Conservation (phyloP, 2,888 invertebrate species). For the Sabatieria punctata region DNA sequence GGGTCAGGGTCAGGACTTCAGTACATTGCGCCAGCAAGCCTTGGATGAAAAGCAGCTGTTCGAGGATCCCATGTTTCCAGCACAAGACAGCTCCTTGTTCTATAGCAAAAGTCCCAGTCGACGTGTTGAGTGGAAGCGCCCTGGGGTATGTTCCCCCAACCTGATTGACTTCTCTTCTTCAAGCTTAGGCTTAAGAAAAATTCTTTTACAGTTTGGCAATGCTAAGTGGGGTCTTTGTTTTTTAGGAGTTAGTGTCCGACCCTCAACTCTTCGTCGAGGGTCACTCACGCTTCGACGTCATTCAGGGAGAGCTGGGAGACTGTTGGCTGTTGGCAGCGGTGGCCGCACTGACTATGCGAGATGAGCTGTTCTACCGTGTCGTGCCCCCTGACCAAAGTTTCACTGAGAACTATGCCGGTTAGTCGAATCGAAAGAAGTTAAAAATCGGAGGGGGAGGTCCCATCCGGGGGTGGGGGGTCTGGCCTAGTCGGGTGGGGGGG, state of each 20-base stretch:
- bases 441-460: no score
- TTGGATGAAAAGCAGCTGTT: conserved; percentile 54
- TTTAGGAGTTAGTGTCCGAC: conserved; percentile 62
- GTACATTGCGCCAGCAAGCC: conserved; percentile 50
- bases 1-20: conserved; percentile 43
- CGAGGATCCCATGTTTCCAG: conserved; percentile 77
- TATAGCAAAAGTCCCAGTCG: conserved; percentile 67
- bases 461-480: no score
- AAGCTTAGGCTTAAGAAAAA: no score
- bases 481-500: no score
- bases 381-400: conserved; percentile 90
- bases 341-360: conserved; percentile 73
- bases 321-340: conserved; percentile 50
- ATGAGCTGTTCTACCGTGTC: conserved; percentile 74
- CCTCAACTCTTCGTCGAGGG: conserved; percentile 85
- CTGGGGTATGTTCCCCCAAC: conserved; percentile 49
- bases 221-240: no score
- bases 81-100: conserved; percentile 59
- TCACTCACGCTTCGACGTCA: conserved; percentile 88
- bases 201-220: no score
- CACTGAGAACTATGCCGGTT: conserved; percentile 60
- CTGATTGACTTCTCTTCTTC: no score
- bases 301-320: conserved; percentile 47
- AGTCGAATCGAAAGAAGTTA: no score
- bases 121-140: conserved; percentile 75